Conservation (phyloP, 2,797 vertebrate genomes). For the Gambelia wislizenii region DNA sequence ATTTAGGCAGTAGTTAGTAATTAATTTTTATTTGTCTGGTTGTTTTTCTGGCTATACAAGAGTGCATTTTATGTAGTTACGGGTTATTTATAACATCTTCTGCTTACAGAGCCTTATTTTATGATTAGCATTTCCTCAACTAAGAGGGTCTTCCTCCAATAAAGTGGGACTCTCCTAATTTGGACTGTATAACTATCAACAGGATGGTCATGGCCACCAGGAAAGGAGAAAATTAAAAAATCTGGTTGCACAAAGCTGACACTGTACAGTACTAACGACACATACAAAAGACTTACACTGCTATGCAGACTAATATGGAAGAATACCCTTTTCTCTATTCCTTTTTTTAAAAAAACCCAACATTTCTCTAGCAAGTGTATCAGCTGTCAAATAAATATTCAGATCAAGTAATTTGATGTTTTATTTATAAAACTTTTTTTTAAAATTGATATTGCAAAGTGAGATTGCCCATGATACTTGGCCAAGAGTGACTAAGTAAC, state of each 20-base stretch:
- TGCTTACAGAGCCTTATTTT: not conserved
- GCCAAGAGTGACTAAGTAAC: not conserved
- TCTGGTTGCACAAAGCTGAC: not conserved
- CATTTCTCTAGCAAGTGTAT: slow-evolving; percentile 16
- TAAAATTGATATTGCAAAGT: not conserved
- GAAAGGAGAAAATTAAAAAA: not conserved
- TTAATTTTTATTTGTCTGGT: slow-evolving; percentile 6
- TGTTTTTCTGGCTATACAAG: not conserved
- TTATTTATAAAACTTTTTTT: not conserved
- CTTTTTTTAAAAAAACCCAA: not conserved
- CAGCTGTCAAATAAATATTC: slow-evolving; percentile 1
- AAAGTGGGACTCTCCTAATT: not conserved
- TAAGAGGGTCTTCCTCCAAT: not conserved
- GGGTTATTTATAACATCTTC: not conserved
- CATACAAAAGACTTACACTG: not conserved
- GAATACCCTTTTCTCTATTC: not conserved
- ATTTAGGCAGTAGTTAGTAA: not conserved
- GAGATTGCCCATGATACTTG: not conserved
- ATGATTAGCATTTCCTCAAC: not conserved
- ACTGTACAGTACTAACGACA: not conserved
- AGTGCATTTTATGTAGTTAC: slow-evolving; percentile 8
- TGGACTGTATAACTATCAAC: not conserved
- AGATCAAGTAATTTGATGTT: not conserved
- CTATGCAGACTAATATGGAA: not conserved
- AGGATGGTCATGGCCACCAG: not conserved